These are phyloP conservation scores for Calephelis nemesis DNA, from an alignment of 1,140 invertebrate species.

Conservation along the genomic window DNA sequence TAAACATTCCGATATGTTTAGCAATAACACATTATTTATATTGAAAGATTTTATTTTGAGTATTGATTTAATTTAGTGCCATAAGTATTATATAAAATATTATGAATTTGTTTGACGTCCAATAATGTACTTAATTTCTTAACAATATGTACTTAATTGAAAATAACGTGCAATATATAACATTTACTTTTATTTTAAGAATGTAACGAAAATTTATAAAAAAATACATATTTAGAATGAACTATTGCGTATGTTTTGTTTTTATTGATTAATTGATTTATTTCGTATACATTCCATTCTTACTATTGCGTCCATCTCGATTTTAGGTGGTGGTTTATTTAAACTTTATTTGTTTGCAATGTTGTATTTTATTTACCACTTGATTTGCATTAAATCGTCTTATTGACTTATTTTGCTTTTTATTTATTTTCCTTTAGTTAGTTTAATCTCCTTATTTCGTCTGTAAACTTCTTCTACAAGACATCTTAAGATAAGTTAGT, in stretches of 20 bases:
- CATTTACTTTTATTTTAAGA: slow-evolving; percentile 23
- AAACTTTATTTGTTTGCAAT: slow-evolving; percentile 48
- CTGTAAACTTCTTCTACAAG: too few relatives aligned
- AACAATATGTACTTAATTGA: slow-evolving; percentile 26
- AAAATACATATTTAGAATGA: slow-evolving; percentile 3
- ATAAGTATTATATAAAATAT: slow-evolving; percentile 32
- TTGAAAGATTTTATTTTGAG: slow-evolving; percentile 33
- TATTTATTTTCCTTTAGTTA: slow-evolving; percentile 34
- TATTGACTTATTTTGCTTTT: slow-evolving; percentile 59
- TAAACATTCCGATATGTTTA: slow-evolving; percentile 51
- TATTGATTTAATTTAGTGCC: slow-evolving; percentile 44
- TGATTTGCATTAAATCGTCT: slow-evolving; percentile 75
- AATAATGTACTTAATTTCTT: slow-evolving; percentile 36
- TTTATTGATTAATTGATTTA: neutral
- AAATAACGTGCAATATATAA: slow-evolving; percentile 40
- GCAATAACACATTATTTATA: slow-evolving; percentile 30
- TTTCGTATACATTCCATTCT: slow-evolving; percentile 28
- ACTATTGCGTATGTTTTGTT: slow-evolving; percentile 7
- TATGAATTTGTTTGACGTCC: slow-evolving; percentile 34
- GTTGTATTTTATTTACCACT: slow-evolving; percentile 54
- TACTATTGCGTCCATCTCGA: slow-evolving; percentile 38
- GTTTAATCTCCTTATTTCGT: neutral
- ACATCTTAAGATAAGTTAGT: too few relatives aligned
- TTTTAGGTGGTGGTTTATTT: slow-evolving; percentile 58
- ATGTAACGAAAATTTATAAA: neutral